Evolutionary conservation across 2,888 invertebrate species (phyloP).

Genomic region (Steinernema hermaphroditum): DNA sequence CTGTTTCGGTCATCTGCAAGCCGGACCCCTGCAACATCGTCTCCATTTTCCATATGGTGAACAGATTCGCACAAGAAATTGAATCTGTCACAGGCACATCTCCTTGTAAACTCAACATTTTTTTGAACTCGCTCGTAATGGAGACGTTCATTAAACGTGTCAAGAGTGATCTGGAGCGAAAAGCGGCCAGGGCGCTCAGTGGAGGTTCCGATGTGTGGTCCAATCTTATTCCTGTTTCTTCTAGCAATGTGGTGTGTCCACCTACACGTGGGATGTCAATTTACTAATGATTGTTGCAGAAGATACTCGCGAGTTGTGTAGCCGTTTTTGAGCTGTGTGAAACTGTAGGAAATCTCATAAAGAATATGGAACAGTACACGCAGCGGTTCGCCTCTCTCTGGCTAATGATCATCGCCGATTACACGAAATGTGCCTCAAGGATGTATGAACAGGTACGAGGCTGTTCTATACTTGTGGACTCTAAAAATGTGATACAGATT

Average conservation of each 20-base stretch:
- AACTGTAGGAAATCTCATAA: slow-evolving; percentile 57
- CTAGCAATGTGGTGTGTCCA: slow-evolving; percentile 39
- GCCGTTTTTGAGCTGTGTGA: slow-evolving; percentile 57
- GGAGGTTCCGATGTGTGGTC: slow-evolving; percentile 51
- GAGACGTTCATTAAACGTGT: slow-evolving; percentile 76
- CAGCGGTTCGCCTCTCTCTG: slow-evolving; percentile 64
- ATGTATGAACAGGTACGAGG: slow-evolving; percentile 53
- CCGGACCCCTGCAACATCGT: slow-evolving; percentile 71
- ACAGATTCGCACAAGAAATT: slow-evolving; percentile 82
- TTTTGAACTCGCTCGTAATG: slow-evolving; percentile 83
- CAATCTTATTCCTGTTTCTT: slow-evolving; percentile 39
- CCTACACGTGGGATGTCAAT: background rate
- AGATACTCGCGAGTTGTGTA: slow-evolving; percentile 52
- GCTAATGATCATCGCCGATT: slow-evolving; percentile 62
- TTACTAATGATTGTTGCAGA: slow-evolving; percentile 40
- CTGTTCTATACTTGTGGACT: no score
- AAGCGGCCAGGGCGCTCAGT: slow-evolving; percentile 47
- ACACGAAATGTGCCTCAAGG: slow-evolving; percentile 51
- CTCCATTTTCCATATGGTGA: slow-evolving; percentile 80
- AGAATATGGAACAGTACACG: slow-evolving; percentile 63
- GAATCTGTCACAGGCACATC: slow-evolving; percentile 69
- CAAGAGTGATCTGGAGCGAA: slow-evolving; percentile 49
- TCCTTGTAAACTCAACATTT: slow-evolving; percentile 72
- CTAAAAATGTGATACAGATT: background rate
- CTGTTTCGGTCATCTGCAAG: slow-evolving; percentile 71